A percentile compares a stretch with the other conserved stretches of the same genome.
Conservation (phyloP, 1,140 invertebrate species). For the Dendrolimus punctatus region DNA sequence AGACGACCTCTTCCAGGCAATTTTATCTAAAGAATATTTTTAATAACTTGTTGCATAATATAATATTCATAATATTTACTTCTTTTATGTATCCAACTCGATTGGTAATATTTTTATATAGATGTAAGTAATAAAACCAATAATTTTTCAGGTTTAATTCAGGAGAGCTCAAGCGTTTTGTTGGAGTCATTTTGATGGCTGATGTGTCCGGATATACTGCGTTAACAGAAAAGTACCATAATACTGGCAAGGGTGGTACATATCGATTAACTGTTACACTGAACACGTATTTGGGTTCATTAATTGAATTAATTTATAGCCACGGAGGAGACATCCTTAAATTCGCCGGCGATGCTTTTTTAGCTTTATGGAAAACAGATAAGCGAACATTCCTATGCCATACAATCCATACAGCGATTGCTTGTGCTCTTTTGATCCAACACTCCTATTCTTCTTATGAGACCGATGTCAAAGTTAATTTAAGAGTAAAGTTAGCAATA, state of each 20-base stretch:
- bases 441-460: constrained; percentile 74
- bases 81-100: neutral
- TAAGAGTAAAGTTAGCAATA: constrained; percentile 70
- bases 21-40: too few species aligned
- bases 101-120: neutral
- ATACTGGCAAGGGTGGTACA: constrained; percentile 74
- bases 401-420: constrained; percentile 74
- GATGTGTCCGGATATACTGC: constrained; percentile 79
- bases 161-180: constrained; percentile 53
- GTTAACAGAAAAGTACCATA: constrained; percentile 77
- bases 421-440: constrained; percentile 77
- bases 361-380: constrained; percentile 76
- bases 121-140: neutral
- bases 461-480: constrained; percentile 76
- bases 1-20: too few species aligned
- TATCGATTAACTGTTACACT: constrained; percentile 77
- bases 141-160: constrained; percentile 40
- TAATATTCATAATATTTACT: too few species aligned
- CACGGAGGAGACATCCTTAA: constrained; percentile 79
- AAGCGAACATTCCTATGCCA: constrained; percentile 72
- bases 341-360: constrained; percentile 80
- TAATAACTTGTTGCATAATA: too few species aligned
- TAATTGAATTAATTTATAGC: constrained; percentile 77
- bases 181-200: constrained; percentile 76
- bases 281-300: constrained; percentile 78